Percentiles rank a stretch among this genome's conserved stretches.
Evolutionary conservation across 2,888 invertebrate genomes (phyloP).

Genomic region (Lycia hirtaria): DNA sequence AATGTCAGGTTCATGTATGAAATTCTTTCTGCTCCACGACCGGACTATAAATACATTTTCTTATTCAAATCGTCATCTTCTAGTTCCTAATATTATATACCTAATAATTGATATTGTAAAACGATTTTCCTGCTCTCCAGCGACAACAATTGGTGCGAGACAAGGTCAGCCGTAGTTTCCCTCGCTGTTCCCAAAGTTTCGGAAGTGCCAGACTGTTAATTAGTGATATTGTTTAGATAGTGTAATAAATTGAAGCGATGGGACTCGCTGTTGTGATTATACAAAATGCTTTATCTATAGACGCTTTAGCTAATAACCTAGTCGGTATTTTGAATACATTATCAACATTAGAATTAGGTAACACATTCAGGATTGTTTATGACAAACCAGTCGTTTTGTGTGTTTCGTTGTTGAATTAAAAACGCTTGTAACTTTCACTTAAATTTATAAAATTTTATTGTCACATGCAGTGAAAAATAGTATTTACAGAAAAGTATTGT

Average conservation of each 20-base stretch:
- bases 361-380: slow-evolving; percentile 48
- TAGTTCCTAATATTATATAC: neutral
- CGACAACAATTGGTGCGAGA: slow-evolving; percentile 72
- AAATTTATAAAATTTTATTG: neutral
- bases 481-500: neutral
- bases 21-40: too few relatives aligned
- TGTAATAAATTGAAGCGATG: slow-evolving; percentile 63
- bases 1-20: too few relatives aligned
- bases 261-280: slow-evolving; percentile 82
- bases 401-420: slow-evolving; percentile 55
- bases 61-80: neutral
- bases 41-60: neutral
- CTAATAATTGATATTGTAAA: slow-evolving; percentile 62
- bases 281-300: slow-evolving; percentile 82
- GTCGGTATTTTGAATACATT: slow-evolving; percentile 78
- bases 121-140: slow-evolving; percentile 68
- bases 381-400: slow-evolving; percentile 66
- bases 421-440: slow-evolving; percentile 4
- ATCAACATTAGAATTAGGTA: slow-evolving; percentile 56
- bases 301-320: slow-evolving; percentile 81
- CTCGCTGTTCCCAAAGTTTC: slow-evolving; percentile 82
- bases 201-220: slow-evolving; percentile 81
- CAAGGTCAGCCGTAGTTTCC: slow-evolving; percentile 80
- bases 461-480: neutral
- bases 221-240: slow-evolving; percentile 82